phyloP scores from a whole-genome alignment of 1,140 invertebrate genomes.

The Copidosoma floridanum region DNA sequence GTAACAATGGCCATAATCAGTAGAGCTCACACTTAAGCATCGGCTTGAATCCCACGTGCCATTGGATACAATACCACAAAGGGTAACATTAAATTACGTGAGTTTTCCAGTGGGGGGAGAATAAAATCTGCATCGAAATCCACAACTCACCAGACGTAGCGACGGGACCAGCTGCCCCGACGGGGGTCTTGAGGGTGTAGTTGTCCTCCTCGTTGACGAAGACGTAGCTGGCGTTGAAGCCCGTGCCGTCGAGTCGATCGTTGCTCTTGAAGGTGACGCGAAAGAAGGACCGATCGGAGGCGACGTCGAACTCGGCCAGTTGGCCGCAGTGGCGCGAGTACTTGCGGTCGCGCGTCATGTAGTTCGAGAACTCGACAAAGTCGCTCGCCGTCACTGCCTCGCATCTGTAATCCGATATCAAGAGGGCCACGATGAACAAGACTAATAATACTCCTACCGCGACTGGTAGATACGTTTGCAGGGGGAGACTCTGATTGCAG shows the following conservation, averaged over 20 bases:
- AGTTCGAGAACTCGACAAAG: slow-evolving; percentile 94
- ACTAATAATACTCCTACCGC: too few relatives aligned
- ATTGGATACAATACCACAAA: too few relatives aligned
- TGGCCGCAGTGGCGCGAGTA: slow-evolving; percentile 85
- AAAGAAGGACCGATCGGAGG: slow-evolving; percentile 90
- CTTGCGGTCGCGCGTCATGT: slow-evolving; percentile 80
- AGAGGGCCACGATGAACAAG: too few relatives aligned
- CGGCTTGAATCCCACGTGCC: too few relatives aligned
- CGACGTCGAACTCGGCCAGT: slow-evolving; percentile 73
- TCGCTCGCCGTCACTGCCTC: slow-evolving; percentile 84
- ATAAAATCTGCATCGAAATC: slow-evolving; percentile 12
- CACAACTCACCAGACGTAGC: slow-evolving; percentile 53
- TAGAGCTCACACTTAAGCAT: too few relatives aligned
- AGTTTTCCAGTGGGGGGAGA: too few relatives aligned
- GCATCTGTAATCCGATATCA: too few relatives aligned
- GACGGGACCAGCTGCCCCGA: slow-evolving; percentile 41
- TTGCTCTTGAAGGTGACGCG: slow-evolving; percentile 92
- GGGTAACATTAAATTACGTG: too few relatives aligned
- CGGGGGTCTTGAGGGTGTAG: slow-evolving; percentile 48
- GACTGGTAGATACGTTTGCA: too few relatives aligned
- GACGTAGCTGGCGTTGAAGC: slow-evolving; percentile 88
- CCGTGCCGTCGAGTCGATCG: slow-evolving; percentile 86
- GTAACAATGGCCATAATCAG: too few relatives aligned
- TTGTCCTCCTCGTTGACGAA: slow-evolving; percentile 63
- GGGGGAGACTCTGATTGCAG: too few relatives aligned